Evolutionary conservation across 2,797 vertebrate species (phyloP).

Genomic region (Sitta carolinensis): DNA sequence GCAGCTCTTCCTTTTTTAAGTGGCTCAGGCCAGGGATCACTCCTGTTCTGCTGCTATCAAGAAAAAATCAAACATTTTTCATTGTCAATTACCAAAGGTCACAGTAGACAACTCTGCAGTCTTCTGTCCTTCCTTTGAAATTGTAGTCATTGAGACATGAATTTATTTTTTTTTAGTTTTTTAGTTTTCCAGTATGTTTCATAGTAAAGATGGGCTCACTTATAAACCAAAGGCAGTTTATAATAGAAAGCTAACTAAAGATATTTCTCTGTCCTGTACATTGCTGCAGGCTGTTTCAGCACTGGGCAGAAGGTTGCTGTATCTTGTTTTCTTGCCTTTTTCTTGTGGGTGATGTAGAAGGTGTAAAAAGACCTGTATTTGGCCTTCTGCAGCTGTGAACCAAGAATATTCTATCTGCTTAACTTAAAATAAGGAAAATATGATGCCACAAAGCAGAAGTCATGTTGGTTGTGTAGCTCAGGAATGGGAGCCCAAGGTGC

Average conservation of each 20-base stretch:
- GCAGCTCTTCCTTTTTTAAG: background rate
- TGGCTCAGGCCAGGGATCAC: background rate
- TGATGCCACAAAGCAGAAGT: background rate
- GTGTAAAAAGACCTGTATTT: background rate
- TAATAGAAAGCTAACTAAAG: background rate
- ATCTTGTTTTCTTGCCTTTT: background rate
- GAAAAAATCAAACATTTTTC: conserved; percentile 42
- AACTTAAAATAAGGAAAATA: background rate
- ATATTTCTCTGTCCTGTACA: background rate
- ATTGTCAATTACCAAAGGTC: background rate
- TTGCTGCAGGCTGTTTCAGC: background rate
- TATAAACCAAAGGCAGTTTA: background rate
- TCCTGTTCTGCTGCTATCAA: conserved; percentile 20
- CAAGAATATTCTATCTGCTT: background rate
- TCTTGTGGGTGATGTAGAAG: background rate
- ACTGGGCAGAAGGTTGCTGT: background rate
- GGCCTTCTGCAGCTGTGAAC: background rate
- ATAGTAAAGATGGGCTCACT: background rate
- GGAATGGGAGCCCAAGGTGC: background rate
- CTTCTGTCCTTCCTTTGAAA: conserved; percentile 10
- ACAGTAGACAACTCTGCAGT: background rate
- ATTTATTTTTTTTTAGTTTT: background rate
- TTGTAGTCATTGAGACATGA: background rate
- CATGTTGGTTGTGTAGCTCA: background rate
- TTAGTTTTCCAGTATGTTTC: background rate